phyloP scores from a whole-genome alignment of 1,140 invertebrate genomes.

The Cydia fagiglandana region DNA sequence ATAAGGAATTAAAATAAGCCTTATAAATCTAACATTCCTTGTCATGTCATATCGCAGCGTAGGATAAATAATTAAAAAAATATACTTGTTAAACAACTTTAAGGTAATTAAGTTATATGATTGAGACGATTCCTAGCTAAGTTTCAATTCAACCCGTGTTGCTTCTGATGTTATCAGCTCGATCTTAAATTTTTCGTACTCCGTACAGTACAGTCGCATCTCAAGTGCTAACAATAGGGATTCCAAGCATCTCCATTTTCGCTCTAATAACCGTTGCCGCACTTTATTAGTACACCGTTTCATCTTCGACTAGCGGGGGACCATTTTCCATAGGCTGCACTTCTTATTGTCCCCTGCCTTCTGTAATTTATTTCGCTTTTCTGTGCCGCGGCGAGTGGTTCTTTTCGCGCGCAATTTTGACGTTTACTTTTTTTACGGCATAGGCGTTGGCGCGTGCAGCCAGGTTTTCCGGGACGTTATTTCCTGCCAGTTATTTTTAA shows the following conservation, averaged over 20 bases:
- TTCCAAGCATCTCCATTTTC: slow-evolving; percentile 43
- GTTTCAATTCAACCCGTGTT: not conserved
- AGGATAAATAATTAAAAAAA: no score
- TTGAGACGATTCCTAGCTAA: no score
- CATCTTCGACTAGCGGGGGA: slow-evolving; percentile 55
- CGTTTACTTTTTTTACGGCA: slow-evolving; percentile 45
- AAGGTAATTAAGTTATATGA: no score
- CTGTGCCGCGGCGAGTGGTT: slow-evolving; percentile 61
- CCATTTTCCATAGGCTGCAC: slow-evolving; percentile 71
- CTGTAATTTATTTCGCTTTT: slow-evolving; percentile 65
- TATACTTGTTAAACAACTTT: no score
- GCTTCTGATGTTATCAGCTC: not conserved
- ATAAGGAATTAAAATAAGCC: no score
- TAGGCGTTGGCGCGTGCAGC: not conserved
- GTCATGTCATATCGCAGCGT: no score
- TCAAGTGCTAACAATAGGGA: slow-evolving; percentile 23
- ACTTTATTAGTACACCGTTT: slow-evolving; percentile 38
- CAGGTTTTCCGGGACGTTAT: not conserved
- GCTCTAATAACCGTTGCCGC: slow-evolving; percentile 60
- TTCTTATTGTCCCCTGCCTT: slow-evolving; percentile 63
- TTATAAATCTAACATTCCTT: no score
- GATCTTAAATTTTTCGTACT: slow-evolving; percentile 31
- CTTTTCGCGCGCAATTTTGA: slow-evolving; percentile 56
- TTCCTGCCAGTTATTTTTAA: slow-evolving; percentile 18
- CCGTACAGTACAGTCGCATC: not conserved